Conservation (phyloP, 2,113 vertebrate genomes). For the Amblyopsis rosae region DNA sequence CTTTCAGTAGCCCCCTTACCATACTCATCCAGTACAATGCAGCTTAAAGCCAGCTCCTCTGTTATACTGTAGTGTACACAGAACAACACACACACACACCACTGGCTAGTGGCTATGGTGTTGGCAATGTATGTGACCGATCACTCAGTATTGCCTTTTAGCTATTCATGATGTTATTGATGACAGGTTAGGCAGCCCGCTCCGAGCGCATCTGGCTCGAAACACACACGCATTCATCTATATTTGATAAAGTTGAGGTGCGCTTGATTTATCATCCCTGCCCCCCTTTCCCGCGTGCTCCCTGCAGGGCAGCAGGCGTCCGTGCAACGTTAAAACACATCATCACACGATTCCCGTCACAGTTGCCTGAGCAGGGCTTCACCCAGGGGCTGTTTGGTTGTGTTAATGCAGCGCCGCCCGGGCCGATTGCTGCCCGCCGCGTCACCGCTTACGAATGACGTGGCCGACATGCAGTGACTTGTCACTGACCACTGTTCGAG, state of each 20-base stretch:
- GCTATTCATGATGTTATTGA: constrained; percentile 34
- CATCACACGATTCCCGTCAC: not conserved
- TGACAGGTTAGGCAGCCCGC: constrained; percentile 2
- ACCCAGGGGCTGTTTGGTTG: constrained; percentile 3
- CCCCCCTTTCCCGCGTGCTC: not conserved
- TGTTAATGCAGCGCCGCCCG: not conserved
- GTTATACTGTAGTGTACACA: not conserved
- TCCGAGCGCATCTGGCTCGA: constrained; percentile 17
- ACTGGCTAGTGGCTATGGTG: not conserved
- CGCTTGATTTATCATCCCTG: not conserved
- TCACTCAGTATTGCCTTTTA: constrained; percentile 7
- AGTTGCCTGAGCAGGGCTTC: not conserved
- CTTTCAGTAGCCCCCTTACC: too few relatives aligned
- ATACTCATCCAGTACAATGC: too few relatives aligned
- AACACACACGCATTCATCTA: constrained; percentile 21
- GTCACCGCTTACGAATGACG: constrained; percentile 21
- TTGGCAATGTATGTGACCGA: constrained; percentile 25
- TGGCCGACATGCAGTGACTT: constrained; percentile 12
- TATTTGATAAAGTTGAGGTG: not conserved
- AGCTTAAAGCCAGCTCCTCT: too few relatives aligned
- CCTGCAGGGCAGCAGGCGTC: not conserved
- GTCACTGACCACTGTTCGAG: not conserved
- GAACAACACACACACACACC: not conserved
- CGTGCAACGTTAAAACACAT: not conserved
- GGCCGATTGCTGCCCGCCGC: constrained; percentile 9